Percentiles rank a stretch among this genome's conserved stretches.
These are phyloP conservation scores for Eilema griseolum DNA, from an alignment of 2,888 invertebrate species.

Conservation along the genomic window DNA sequence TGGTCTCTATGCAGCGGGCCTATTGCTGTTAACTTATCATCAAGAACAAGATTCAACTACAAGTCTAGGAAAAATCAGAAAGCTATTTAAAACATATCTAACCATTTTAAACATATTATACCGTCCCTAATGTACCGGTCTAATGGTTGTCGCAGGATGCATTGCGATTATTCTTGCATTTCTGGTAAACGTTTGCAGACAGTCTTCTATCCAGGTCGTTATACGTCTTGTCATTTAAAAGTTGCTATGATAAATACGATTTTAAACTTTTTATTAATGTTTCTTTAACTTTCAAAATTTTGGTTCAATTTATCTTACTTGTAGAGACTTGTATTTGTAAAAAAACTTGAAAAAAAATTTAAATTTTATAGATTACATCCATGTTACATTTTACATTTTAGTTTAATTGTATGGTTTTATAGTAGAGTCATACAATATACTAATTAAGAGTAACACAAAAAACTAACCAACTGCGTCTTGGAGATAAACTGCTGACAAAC, in stretches of 20 bases:
- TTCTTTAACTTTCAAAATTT: slow-evolving; percentile 46
- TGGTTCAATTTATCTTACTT: slow-evolving; percentile 43
- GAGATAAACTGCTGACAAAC: too few species aligned
- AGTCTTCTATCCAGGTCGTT: slow-evolving; percentile 69
- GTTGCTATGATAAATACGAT: slow-evolving; percentile 57
- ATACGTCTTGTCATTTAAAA: slow-evolving; percentile 64
- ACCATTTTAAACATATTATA: slow-evolving; percentile 40
- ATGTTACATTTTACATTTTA: too few species aligned
- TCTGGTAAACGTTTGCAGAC: slow-evolving; percentile 66
- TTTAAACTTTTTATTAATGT: slow-evolving; percentile 64
- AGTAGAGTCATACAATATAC: too few species aligned
- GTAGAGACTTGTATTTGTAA: slow-evolving; percentile 34
- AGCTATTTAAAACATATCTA: slow-evolving; percentile 35
- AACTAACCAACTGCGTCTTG: too few species aligned
- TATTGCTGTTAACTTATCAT: too few species aligned
- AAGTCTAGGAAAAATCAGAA: slow-evolving; percentile 10
- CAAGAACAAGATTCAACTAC: background rate
- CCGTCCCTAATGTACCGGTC: slow-evolving; percentile 47
- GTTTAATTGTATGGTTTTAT: too few species aligned
- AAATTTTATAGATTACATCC: too few species aligned
- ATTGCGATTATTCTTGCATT: slow-evolving; percentile 77
- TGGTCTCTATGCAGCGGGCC: too few species aligned
- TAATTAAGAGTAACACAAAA: too few species aligned
- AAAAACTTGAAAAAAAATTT: slow-evolving; percentile 20
- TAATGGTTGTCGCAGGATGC: slow-evolving; percentile 62